These are phyloP conservation scores for Tetragonula carbonaria DNA, from an alignment of 2,888 invertebrate genomes.

Conservation along the genomic window DNA sequence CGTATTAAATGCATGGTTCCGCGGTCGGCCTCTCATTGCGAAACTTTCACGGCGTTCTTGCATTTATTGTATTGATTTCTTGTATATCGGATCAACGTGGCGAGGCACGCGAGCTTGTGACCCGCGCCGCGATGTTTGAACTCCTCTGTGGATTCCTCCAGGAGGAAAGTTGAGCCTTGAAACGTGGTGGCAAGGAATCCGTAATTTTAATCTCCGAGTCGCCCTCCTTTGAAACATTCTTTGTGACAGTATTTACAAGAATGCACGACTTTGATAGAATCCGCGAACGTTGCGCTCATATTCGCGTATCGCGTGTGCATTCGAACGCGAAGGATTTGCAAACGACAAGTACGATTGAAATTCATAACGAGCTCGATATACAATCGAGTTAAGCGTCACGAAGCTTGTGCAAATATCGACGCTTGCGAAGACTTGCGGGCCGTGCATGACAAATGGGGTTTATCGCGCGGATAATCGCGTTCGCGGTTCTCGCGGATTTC, in stretches of 20 bases:
- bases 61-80: not conserved
- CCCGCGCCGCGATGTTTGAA: slow-evolving; percentile 14
- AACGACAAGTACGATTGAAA: not conserved
- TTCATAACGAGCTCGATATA: not conserved
- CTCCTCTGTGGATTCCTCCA: slow-evolving; percentile 19
- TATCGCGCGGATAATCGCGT: slow-evolving; percentile 32
- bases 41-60: slow-evolving; percentile 31
- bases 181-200: not conserved
- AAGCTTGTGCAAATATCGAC: not conserved
- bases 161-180: slow-evolving; percentile 1
- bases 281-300: not conserved
- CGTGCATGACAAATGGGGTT: slow-evolving; percentile 36
- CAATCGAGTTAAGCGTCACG: slow-evolving; percentile 6
- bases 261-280: not conserved
- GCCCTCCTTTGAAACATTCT: slow-evolving; percentile 12
- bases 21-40: slow-evolving; percentile 7
- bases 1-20: slow-evolving; percentile 29
- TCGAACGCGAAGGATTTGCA: not conserved
- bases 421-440: slow-evolving; percentile 25
- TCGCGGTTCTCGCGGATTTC: not conserved
- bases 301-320: not conserved
- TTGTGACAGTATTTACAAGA: not conserved
- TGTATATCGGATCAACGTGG: not conserved
- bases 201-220: slow-evolving; percentile 25
- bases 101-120: slow-evolving; percentile 1